A percentile compares a stretch with the other conserved stretches of the same genome.
phyloP scores from a whole-genome alignment of 1,140 invertebrate species.

The Neodiprion virginianus region DNA sequence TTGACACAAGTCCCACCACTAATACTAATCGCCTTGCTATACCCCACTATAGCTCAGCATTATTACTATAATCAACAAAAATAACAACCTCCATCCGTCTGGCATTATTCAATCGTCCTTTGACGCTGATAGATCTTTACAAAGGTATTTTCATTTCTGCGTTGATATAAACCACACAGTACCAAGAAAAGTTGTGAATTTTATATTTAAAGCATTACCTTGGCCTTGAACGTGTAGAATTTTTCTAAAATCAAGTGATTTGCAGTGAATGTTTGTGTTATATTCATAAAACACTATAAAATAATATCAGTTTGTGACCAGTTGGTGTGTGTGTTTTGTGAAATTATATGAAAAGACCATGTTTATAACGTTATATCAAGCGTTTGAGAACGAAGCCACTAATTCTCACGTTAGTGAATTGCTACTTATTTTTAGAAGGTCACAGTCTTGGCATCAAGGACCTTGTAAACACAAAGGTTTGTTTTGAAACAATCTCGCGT shows the following conservation, averaged over 20 bases:
- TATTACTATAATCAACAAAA: slow-evolving; percentile 45
- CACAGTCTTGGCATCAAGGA: slow-evolving; percentile 12
- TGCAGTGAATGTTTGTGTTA: neutral
- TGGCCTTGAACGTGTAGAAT: neutral
- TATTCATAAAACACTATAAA: neutral
- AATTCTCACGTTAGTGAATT: slow-evolving; percentile 51
- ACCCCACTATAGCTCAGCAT: slow-evolving; percentile 31
- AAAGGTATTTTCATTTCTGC: neutral
- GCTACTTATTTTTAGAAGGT: slow-evolving; percentile 45
- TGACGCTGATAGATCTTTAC: neutral
- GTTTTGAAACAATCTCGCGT: slow-evolving; percentile 14
- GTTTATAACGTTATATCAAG: slow-evolving; percentile 56
- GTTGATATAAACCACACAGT: neutral
- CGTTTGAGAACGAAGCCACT: slow-evolving; percentile 44
- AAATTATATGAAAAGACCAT: slow-evolving; percentile 30
- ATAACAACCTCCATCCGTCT: slow-evolving; percentile 35
- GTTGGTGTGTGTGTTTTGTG: neutral
- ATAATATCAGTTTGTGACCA: neutral
- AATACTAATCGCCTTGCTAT: slow-evolving; percentile 29
- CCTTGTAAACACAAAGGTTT: slow-evolving; percentile 34
- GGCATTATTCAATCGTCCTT: slow-evolving; percentile 22
- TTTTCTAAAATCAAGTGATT: neutral
- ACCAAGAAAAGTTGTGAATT: too few relatives aligned
- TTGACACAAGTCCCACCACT: slow-evolving; percentile 44
- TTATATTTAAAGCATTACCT: too few relatives aligned